Evolutionary conservation across 2,888 invertebrate genomes (phyloP).

Genomic region (Nudaria mundana): DNA sequence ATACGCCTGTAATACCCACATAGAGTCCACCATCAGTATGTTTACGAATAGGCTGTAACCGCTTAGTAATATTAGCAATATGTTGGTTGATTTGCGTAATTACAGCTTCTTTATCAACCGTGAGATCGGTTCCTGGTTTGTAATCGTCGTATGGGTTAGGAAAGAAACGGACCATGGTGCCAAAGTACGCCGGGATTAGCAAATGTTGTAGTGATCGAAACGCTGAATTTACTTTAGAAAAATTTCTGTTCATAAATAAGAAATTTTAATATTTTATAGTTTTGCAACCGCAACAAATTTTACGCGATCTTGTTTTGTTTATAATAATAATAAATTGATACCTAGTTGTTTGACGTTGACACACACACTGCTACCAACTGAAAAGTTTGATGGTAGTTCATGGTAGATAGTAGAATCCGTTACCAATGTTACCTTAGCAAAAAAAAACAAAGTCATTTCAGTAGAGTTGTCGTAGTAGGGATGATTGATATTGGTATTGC

Average conservation of each 20-base stretch:
- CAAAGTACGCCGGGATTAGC: conserved; percentile 24
- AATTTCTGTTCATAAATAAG: conserved; percentile 8
- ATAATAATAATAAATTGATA: no score
- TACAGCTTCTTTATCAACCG: conserved; percentile 45
- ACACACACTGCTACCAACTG: conserved; percentile 1
- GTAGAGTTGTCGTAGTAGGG: no score
- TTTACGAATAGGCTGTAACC: conserved; percentile 50
- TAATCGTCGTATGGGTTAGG: conserved; percentile 61
- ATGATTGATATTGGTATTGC: no score
- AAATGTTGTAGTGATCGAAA: conserved; percentile 34
- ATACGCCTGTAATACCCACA: conserved; percentile 85
- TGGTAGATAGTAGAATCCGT: no score
- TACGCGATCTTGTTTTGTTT: conserved; percentile 5
- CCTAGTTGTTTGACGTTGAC: no score
- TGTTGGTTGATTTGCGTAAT: conserved; percentile 52
- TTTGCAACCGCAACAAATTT: not conserved
- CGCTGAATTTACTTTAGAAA: conserved; percentile 27
- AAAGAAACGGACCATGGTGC: conserved; percentile 66
- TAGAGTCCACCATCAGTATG: conserved; percentile 84
- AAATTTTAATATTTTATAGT: not conserved
- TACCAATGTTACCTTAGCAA: no score
- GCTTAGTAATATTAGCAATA: conserved; percentile 54
- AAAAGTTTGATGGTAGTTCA: no score
- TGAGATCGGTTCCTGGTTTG: conserved; percentile 31
- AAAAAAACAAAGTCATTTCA: no score